These are phyloP conservation scores for Candoia aspera DNA, from an alignment of 2,113 vertebrate genomes.

Conservation along the genomic window DNA sequence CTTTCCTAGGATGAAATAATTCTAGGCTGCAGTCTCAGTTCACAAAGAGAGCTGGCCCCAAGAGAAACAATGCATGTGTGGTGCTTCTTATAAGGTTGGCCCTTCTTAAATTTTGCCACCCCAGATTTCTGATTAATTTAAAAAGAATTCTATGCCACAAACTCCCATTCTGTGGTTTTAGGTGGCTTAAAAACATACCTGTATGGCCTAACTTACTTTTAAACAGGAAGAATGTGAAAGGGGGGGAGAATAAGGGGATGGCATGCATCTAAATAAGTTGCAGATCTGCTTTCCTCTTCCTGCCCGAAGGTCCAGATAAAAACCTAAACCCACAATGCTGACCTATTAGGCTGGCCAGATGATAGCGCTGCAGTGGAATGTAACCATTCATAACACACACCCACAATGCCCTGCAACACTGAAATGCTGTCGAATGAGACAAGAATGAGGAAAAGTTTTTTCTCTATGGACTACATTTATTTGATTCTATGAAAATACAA, in stretches of 20 bases:
- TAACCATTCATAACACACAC: neutral
- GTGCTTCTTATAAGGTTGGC: neutral
- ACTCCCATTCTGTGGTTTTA: neutral
- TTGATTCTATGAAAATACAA: conserved; percentile 77
- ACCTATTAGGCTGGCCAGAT: neutral
- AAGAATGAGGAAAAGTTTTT: conserved; percentile 53
- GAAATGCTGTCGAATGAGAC: conserved; percentile 17
- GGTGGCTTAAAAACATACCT: neutral
- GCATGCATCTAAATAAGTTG: neutral
- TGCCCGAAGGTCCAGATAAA: neutral
- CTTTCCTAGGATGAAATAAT: neutral
- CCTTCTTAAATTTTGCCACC: too few relatives aligned
- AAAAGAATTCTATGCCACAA: neutral
- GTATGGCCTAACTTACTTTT: too few relatives aligned
- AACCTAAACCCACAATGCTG: neutral
- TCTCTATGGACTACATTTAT: conserved; percentile 58
- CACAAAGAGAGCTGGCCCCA: neutral
- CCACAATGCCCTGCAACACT: neutral
- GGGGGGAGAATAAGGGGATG: neutral
- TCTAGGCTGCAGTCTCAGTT: neutral
- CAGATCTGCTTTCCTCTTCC: neutral
- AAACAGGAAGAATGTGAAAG: neutral
- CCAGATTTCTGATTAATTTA: neutral
- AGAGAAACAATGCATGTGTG: neutral
- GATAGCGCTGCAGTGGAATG: neutral